Base-by-base conservation (phyloP, 2,888 invertebrate species). In the Limnephilus lunatus region DNA sequence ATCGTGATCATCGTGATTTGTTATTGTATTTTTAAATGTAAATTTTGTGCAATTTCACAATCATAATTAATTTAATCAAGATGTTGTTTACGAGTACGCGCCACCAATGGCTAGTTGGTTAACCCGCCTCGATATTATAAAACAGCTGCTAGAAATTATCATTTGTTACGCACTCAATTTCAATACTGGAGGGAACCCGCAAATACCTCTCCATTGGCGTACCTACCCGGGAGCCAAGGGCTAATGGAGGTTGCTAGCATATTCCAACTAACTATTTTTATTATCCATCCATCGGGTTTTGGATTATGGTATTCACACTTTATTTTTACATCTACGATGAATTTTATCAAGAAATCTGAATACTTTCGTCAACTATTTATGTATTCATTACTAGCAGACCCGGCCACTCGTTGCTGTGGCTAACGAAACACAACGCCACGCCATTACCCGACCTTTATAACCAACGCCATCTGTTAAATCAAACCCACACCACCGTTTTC, bases 111-210 rank as follows among this genome's bases (percentile, higher is more conserved):
- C 31, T 83, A 32, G 68, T 68, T 81, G 53, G 53, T 90, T 83
- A 83, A 82, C 82, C 3, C 90, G 44, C 19, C 89, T 7, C 7
- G 81, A 44, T 68, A 39, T 31, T 85, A 80, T n/a, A 53, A 90
- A 35, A 83, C 44, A 9, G 32, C 68, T 12, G 68, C 30, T 15
- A 90, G 53, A 81, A 81, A 91, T 85, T n/a, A 90, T 86, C 91
- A 91, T 91, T 91, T 81, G 91, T 86, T 87, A 86, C 31, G 86
- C 86, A 87, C 91, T 87, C 68, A 90, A 90, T 85, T 90, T 90
- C 82, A 90, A 90, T 48, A 83, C 83, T 2, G 81, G 85, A 31
- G 35, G 68, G 35, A 35, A 35, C 44, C 80, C 86, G 86, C 39
- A 90, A 0, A 25, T 68, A 68, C 68, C 30, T 68, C 53, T 48